Conservation (phyloP, 2,797 vertebrate species). For the Pangasius djambal region DNA sequence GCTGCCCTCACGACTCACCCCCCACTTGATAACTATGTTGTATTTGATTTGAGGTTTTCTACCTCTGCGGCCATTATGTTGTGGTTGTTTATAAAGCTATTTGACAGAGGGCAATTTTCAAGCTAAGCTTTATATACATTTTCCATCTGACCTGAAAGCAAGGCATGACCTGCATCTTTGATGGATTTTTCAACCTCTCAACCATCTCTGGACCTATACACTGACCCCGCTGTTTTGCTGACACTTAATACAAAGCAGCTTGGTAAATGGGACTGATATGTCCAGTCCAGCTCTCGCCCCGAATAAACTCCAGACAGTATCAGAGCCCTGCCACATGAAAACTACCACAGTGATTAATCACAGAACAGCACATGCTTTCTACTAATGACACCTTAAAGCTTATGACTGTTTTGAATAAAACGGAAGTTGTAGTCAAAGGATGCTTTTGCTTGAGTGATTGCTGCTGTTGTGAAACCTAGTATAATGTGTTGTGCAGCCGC, state of each 20-base stretch:
- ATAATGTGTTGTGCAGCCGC: conserved; percentile 26
- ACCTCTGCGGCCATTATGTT: not conserved
- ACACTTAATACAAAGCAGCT: conserved; percentile 35
- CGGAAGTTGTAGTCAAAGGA: conserved; percentile 25
- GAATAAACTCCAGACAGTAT: conserved; percentile 10
- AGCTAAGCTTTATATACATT: conserved; percentile 28
- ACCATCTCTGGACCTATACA: conserved; percentile 22
- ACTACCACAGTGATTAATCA: not conserved
- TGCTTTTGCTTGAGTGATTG: conserved; percentile 31
- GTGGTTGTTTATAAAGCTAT: not conserved
- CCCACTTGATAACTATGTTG: conserved; percentile 48
- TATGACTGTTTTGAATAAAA: conserved; percentile 21
- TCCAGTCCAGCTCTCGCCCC: not conserved
- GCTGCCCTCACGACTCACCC: conserved; percentile 12
- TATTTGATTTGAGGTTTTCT: conserved; percentile 8
- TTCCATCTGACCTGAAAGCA: conserved; percentile 48
- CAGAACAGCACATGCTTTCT: not conserved
- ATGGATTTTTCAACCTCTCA: conserved; percentile 32
- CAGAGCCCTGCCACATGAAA: conserved; percentile 1
- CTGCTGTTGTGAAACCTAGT: conserved; percentile 39
- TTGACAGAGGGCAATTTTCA: conserved; percentile 10
- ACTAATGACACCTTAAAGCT: conserved; percentile 20
- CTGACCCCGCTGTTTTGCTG: not conserved
- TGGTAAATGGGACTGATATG: conserved; percentile 3
- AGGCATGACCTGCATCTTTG: conserved; percentile 31